Evolutionary conservation across 2,888 invertebrate genomes (phyloP).

Genomic region (Stictocephala bisonia): DNA sequence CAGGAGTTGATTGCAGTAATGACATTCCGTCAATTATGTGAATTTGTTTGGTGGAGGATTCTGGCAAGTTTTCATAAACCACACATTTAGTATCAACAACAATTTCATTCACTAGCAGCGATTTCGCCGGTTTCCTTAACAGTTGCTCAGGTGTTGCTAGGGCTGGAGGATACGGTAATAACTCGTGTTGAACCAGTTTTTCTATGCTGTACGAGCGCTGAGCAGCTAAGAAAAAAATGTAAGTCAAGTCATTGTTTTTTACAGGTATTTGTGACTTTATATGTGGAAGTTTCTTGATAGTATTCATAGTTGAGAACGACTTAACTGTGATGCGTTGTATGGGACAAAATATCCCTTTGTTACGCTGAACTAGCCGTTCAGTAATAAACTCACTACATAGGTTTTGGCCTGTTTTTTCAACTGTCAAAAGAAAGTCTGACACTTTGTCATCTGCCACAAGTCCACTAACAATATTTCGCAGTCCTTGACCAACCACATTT

Average conservation of each 20-base stretch:
- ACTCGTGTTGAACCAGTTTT: slow-evolving; percentile 36
- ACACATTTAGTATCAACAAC: slow-evolving; percentile 22
- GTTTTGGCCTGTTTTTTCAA: neutral
- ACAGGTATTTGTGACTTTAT: neutral
- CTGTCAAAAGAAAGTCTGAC: slow-evolving; percentile 19
- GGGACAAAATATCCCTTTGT: neutral
- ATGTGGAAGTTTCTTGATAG: neutral
- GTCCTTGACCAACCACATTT: neutral
- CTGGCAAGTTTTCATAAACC: neutral
- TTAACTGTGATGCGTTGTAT: slow-evolving; percentile 15
- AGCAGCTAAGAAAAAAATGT: slow-evolving; percentile 31
- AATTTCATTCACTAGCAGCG: slow-evolving; percentile 15
- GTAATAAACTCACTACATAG: neutral
- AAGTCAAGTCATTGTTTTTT: slow-evolving; percentile 26
- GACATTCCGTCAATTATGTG: slow-evolving; percentile 17
- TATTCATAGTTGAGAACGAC: neutral
- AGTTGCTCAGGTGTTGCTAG: slow-evolving; percentile 18
- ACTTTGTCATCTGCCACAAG: slow-evolving; percentile 6
- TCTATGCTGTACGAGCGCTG: slow-evolving; percentile 33
- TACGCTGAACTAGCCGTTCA: neutral
- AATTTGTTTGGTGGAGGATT: slow-evolving; percentile 1
- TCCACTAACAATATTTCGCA: slow-evolving; percentile 27
- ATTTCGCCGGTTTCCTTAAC: slow-evolving; percentile 10
- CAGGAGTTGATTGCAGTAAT: slow-evolving; percentile 23
- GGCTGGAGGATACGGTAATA: slow-evolving; percentile 16